Evolutionary conservation across 2,113 vertebrate species (phyloP).

Genomic region (Numida meleagris): DNA sequence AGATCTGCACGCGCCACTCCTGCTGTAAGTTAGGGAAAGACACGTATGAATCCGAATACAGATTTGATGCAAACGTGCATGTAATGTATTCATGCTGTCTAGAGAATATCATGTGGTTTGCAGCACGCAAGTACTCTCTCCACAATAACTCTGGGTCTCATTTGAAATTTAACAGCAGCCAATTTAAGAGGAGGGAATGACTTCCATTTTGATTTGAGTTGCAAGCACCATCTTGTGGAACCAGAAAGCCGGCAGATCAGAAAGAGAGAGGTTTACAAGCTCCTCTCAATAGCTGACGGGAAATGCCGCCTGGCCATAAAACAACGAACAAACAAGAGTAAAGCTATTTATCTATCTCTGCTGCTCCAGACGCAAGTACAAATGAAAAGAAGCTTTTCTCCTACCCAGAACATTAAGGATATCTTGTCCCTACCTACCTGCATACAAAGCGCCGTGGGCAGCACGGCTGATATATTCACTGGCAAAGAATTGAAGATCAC

Average conservation of each 20-base stretch:
- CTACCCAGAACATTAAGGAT: not conserved
- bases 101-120: not conserved
- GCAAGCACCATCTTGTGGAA: conserved; percentile 53
- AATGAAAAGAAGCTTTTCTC: not conserved
- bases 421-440: not conserved
- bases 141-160: not conserved
- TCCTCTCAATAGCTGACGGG: not conserved
- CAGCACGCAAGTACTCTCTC: not conserved
- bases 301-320: not conserved
- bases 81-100: not conserved
- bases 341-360: not conserved
- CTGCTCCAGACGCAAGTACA: not conserved
- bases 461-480: not conserved
- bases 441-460: not conserved
- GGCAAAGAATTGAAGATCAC: not conserved
- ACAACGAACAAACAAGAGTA: not conserved
- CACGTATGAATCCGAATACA: not conserved
- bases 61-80: not conserved
- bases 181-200: not conserved
- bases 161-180: not conserved
- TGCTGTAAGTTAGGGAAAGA: not conserved
- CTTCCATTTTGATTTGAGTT: conserved; percentile 50
- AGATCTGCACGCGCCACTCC: not conserved
- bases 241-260: not conserved
- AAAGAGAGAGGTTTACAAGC: not conserved